Percentiles rank a stretch among this genome's conserved stretches.
Evolutionary conservation across 37 sponge, comb jelly and placozoan genomes (phyloP).

Genomic region (Ephydatia muelleri): DNA sequence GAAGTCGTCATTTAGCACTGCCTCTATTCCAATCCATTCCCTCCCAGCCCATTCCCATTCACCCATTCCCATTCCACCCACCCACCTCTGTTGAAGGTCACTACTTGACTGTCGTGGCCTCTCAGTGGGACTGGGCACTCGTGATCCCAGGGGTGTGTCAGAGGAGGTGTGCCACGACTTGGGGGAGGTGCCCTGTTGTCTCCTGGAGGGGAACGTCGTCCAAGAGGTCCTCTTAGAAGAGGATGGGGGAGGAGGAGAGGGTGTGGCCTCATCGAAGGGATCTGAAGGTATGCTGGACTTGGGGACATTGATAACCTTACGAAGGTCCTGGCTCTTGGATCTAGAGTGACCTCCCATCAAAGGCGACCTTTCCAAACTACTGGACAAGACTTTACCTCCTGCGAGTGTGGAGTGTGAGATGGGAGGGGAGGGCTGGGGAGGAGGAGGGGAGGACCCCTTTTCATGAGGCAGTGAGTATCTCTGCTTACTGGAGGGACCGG

Average conservation of each 20-base stretch:
- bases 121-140: not conserved
- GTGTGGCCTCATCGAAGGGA: not conserved
- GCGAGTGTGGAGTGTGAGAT: too few relatives aligned
- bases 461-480: too few relatives aligned
- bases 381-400: too few relatives aligned
- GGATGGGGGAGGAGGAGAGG: too few relatives aligned
- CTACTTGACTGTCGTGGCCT: not conserved
- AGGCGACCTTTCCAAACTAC: too few relatives aligned
- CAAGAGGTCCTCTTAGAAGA: too few relatives aligned
- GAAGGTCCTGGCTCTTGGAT: constrained; percentile 5
- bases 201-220: too few relatives aligned
- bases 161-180: not conserved
- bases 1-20: too few relatives aligned
- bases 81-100: not conserved
- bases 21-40: constrained; percentile 2
- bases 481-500: too few relatives aligned
- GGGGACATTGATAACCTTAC: not conserved
- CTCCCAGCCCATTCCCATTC: too few relatives aligned
- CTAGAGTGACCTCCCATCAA: not conserved
- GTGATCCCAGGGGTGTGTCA: not conserved
- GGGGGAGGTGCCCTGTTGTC: not conserved
- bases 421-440: too few relatives aligned
- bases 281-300: not conserved
- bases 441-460: too few relatives aligned
- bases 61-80: constrained; percentile 9